Evolutionary conservation across 2,113 vertebrate species (phyloP).

Genomic region (Scatophagus argus): DNA sequence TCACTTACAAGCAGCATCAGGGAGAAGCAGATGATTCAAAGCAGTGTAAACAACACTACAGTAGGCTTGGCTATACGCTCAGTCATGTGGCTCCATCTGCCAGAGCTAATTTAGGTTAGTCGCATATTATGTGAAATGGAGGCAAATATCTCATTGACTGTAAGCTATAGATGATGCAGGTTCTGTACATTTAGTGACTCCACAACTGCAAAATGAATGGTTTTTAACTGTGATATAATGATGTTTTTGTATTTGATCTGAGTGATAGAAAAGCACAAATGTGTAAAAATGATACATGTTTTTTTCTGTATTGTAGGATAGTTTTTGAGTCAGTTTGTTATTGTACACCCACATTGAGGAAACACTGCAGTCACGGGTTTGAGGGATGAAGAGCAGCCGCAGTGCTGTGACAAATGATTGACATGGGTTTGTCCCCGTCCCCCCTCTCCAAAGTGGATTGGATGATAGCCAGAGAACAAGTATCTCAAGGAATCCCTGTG

Average conservation of each 20-base stretch:
- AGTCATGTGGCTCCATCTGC: constrained; percentile 12
- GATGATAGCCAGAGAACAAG: constrained; percentile 36
- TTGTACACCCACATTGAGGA: not conserved
- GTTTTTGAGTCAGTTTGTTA: not conserved
- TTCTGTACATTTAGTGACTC: not conserved
- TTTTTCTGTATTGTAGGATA: not conserved
- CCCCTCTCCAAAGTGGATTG: constrained; percentile 30
- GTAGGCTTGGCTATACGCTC: constrained; percentile 3
- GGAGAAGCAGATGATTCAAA: not conserved
- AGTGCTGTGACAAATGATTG: constrained; percentile 22
- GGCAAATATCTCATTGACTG: constrained; percentile 15
- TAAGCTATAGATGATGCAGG: not conserved
- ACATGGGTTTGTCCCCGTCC: not conserved
- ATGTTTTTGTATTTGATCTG: not conserved
- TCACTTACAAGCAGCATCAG: not conserved
- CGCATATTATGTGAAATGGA: constrained; percentile 5
- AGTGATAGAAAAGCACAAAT: not conserved
- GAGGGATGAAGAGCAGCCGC: constrained; percentile 14
- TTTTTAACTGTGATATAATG: not conserved
- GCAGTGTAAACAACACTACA: constrained; percentile 10
- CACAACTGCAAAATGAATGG: not conserved
- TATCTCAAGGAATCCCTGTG: constrained; percentile 58
- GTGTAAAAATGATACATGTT: not conserved
- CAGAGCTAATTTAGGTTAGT: constrained; percentile 22
- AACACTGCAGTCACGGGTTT: not conserved